A percentile compares a stretch with the other conserved stretches of the same genome.
These are phyloP conservation scores for Scotopteryx bipunctaria DNA, from an alignment of 2,888 invertebrate species.

Conservation along the genomic window DNA sequence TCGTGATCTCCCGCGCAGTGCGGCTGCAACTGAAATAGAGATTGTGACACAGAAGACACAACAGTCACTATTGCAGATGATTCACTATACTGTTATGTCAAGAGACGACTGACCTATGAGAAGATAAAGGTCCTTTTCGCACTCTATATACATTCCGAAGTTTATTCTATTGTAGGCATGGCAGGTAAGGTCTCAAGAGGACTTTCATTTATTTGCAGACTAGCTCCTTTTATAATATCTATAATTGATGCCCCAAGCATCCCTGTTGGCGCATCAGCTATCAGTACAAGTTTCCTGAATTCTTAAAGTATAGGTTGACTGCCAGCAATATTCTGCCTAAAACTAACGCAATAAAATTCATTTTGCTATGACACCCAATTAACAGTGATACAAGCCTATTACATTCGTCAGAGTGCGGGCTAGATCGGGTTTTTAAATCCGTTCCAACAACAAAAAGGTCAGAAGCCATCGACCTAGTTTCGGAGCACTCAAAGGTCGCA, in stretches of 20 bases:
- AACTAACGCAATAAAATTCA: neutral
- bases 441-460: slow-evolving; percentile 77
- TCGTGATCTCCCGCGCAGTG: slow-evolving; percentile 46
- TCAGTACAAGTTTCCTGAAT: too few relatives aligned
- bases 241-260: too few relatives aligned
- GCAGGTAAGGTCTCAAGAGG: too few relatives aligned
- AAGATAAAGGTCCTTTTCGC: too few relatives aligned
- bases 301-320: too few relatives aligned
- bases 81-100: too few relatives aligned
- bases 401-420: slow-evolving; percentile 46
- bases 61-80: neutral
- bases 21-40: slow-evolving; percentile 61
- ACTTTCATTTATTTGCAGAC: too few relatives aligned
- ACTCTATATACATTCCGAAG: too few relatives aligned
- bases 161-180: too few relatives aligned
- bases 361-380: neutral
- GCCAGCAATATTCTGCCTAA: neutral
- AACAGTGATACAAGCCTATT: neutral
- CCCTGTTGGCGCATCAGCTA: too few relatives aligned
- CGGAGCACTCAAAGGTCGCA: slow-evolving; percentile 43
- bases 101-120: too few relatives aligned
- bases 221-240: too few relatives aligned
- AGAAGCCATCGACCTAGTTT: slow-evolving; percentile 79
- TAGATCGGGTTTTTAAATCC: slow-evolving; percentile 67
- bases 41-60: slow-evolving; percentile 39